Base-by-base conservation (phyloP, 2,113 vertebrate species). In the Oreochromis niloticus region DNA sequence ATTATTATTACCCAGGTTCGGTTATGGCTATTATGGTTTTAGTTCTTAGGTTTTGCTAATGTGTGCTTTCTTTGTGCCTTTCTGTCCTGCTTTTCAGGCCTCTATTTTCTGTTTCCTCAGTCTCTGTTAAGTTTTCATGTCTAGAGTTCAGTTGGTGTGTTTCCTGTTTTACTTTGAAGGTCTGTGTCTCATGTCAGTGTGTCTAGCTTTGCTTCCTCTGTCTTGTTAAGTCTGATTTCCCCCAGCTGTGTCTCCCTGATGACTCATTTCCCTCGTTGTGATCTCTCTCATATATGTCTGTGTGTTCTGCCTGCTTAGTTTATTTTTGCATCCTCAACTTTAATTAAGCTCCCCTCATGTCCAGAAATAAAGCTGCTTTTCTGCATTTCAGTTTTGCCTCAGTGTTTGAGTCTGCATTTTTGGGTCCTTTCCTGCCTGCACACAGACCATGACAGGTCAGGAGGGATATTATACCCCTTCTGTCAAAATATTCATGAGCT, bases 331-430 rank as follows among this genome's bases (percentile, higher is more conserved):
- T 52, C 48, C 48, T 50, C 48, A 50, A n/a, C 8, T 52, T 52
- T 52, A 52, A 19, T 52, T n/a, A n/a, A 52, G 19, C n/a, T 52
- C 50, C n/a, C 19, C 50, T 52, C n/a, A 9, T 52, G 19, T 52
- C 50, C 4, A 52, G 9, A n/a, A n/a, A 52, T 52, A n/a, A n/a
- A 5, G 50, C 50, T 52, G 19, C 50, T 52, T 52, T n/a, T 52
- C 19, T 52, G 3, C 50, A 5, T 52, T 52, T 52, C 8, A 52
- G 17, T 5, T 52, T 52, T 52, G 17, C 50, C 3, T 52, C 17
- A 52, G 50, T n/a, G 1, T 9, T 52, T 52, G 17, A n/a, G 17
- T 52, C 0, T 52, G 50, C 50, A 0, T 5, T 52, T 19, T 52
- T n/a, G 30, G 2, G 17, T 52, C 50, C 4, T 52, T 10, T 52